Evolutionary conservation across 53 echinoderm and acorn worm species (phyloP), one percentile per base, ranked within the genome.

Genomic region (Crossaster papposus): DNA sequence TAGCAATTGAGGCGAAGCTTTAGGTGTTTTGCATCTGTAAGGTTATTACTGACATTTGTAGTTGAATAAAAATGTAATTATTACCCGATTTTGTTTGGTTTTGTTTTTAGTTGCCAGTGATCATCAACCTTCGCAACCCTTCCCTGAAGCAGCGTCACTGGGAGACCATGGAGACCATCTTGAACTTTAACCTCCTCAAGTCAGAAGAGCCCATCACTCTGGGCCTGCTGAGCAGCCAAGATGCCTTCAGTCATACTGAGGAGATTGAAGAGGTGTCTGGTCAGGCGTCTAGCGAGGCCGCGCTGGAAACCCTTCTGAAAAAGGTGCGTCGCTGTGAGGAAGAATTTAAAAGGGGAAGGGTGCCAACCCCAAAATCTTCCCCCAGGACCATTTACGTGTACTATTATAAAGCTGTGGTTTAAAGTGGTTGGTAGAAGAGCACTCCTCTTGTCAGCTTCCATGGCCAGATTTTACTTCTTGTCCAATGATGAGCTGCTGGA

Each of bases 401-500:
- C n/a, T n/a, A n/a, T n/a, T n/a, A n/a, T n/a, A n/a, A n/a, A 91
- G 81, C 83, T 98, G 72, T 96, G 96, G 95, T 98, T 98, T 96
- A 96, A 96, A 29, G 81, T 80, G 11, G 74, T 65, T 15, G 93
- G 89, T n/a, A n/a, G n/a, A n/a, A n/a, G n/a, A n/a, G n/a, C n/a
- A n/a, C n/a, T n/a, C n/a, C n/a, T n/a, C n/a, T n/a, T n/a, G n/a
- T n/a, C n/a, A n/a, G n/a, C n/a, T 24, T 52, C 30, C 26, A 17
- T 72, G 23, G 64, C 9, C 92, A 97, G 97, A 54, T 98, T 98
- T 82, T 98, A 96, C 79, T 98, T 98, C 93, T 93, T 98, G 92
- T 98, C 99, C 86, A 98, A 98, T 54, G 99, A 98, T 83, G 99
- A 98, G 79, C 80, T 98, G 50, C 85, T 98, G 51, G 99, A 98